Base-by-base conservation (phyloP, 2,888 invertebrate genomes). In the Pseudeuparius sepicola region DNA sequence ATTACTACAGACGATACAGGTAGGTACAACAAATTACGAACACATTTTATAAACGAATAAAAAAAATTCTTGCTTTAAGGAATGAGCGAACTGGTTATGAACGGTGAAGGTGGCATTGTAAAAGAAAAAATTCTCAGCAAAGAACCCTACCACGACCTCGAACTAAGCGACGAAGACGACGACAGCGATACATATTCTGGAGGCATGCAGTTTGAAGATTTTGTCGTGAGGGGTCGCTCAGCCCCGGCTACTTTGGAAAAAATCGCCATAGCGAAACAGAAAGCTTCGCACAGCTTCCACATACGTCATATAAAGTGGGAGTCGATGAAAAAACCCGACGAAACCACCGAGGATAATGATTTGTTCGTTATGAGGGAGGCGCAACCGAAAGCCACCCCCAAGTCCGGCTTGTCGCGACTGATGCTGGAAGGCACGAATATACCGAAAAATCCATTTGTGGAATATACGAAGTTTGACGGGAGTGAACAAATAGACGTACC, bases 1-100 rank as follows among this genome's bases (percentile, higher is more conserved):
- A 87, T 94, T 56, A 86, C 89, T 14, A 88, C 90, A 13, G 94
- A 96, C 66, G 93, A 94, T 63, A 90, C 93, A 50, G 63, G 63
- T 63, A 46, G 32, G 13, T 27, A 38, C 10, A 28, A 11, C n/a
- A 14, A n/a, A n/a, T n/a, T n/a, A n/a, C n/a, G n/a, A n/a, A n/a
- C n/a, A n/a, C n/a, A n/a, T n/a, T n/a, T n/a, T 9, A 31, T n/a
- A 9, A 9, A 18, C 4, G 4, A 5, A 5, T 23, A 29, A 7
- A n/a, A 17, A 7, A 9, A 18, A 29, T n/a, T 11, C 16, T 9
- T 24, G 14, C 2, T 9, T 1, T 11, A 14, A 63, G 87, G 92
- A 37, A 80, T 90, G 70, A 90, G 90, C 61, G 93, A 94, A 62
- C 75, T 84, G 53, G 84, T 92, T 34, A 89, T 93, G 82, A 73